Evolutionary conservation across 2,888 invertebrate genomes (phyloP).

Genomic region (Chrysina gloriosa): DNA sequence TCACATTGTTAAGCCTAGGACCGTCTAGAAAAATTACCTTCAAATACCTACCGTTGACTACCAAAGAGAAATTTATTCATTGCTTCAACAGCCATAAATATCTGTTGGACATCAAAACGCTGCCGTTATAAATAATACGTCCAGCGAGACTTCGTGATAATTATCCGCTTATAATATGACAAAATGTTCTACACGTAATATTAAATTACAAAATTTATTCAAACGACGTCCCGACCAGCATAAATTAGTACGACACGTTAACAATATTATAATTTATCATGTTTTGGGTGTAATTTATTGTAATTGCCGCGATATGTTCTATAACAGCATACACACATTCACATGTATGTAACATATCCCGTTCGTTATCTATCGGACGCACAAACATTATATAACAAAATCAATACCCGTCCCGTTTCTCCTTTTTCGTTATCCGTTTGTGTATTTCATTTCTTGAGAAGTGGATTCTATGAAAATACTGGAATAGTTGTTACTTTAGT

Average conservation of each 20-base stretch:
- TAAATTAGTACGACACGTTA: neutral
- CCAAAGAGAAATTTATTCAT: too few relatives aligned
- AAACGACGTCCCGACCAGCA: neutral
- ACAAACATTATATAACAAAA: neutral
- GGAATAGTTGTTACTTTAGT: too few relatives aligned
- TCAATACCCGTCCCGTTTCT: too few relatives aligned
- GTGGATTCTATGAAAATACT: too few relatives aligned
- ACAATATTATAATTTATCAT: slow-evolving; percentile 6
- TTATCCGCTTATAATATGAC: neutral
- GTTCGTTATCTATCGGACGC: neutral
- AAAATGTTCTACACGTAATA: neutral
- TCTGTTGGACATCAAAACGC: too few relatives aligned
- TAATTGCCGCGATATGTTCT: neutral
- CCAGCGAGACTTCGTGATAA: neutral
- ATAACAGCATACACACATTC: neutral
- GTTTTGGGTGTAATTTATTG: slow-evolving; percentile 2
- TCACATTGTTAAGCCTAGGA: too few relatives aligned
- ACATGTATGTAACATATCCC: neutral
- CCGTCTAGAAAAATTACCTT: too few relatives aligned
- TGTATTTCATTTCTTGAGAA: too few relatives aligned
- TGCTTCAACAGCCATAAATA: too few relatives aligned
- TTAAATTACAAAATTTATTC: slow-evolving; percentile 7
- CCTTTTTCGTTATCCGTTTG: too few relatives aligned
- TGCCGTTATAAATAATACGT: too few relatives aligned
- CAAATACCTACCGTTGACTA: too few relatives aligned